These are phyloP conservation scores for Thalpophila matura DNA, from an alignment of 2,888 invertebrate species.

Conservation along the genomic window DNA sequence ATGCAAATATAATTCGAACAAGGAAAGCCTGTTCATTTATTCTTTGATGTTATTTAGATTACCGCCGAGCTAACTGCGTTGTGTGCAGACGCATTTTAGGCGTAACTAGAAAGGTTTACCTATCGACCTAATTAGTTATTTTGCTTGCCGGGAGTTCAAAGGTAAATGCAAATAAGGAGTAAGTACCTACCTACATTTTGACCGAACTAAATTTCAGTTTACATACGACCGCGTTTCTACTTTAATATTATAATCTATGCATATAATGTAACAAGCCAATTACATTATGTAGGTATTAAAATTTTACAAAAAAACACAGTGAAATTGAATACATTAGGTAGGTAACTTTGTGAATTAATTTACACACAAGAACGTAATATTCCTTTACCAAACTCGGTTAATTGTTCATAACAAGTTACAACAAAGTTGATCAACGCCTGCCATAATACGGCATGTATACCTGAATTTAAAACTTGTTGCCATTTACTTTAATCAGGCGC, in stretches of 20 bases:
- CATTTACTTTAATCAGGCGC: conserved; percentile 66
- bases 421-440: conserved; percentile 64
- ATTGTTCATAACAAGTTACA: conserved; percentile 49
- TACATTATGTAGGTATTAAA: too few relatives aligned
- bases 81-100: background rate
- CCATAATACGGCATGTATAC: conserved; percentile 34
- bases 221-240: background rate
- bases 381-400: conserved; percentile 19
- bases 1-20: conserved; percentile 7
- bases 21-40: conserved; percentile 2
- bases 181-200: conserved; percentile 12
- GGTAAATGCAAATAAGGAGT: conserved; percentile 20
- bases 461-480: conserved; percentile 65
- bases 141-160: conserved; percentile 31
- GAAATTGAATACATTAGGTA: too few relatives aligned
- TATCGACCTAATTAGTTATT: conserved; percentile 8
- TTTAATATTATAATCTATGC: too few relatives aligned
- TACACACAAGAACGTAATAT: conserved; percentile 10
- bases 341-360: too few relatives aligned
- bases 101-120: conserved; percentile 4
- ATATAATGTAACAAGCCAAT: too few relatives aligned
- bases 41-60: conserved; percentile 12
- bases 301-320: too few relatives aligned
- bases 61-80: conserved; percentile 10
- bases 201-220: conserved; percentile 1